Base-by-base conservation (phyloP, 2,113 vertebrate genomes). In the Hassar affinis region DNA sequence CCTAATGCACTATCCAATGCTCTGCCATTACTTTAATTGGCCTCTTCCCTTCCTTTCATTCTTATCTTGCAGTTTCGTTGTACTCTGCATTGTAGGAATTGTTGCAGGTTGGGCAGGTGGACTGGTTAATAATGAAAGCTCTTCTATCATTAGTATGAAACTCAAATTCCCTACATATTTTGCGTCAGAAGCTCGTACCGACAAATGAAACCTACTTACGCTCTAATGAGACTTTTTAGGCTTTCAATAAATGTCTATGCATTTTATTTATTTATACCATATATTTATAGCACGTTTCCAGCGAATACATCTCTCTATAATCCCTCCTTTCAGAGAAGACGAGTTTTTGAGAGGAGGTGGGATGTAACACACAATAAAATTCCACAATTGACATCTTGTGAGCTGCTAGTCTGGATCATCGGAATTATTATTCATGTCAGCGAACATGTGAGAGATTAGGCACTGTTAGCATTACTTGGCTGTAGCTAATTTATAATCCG, bases 101-200 rank as follows among this genome's bases (percentile, higher is more conserved):
- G 69, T 47, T 72, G 7, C 72, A 52, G n/a, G 72, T 75, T 51
- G 25, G n/a, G 2, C 4, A n/a, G 27, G 45, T 51, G 71, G 17
- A 2, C 6, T 75, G 47, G 14, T 75, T 75, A n/a, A 72, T 75
- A 75, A 51, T 18, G 15, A 51, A 75, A 52, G 45, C 47, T 75
- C 71, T 69, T 45, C 38, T 42, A n/a, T 45, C 20, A 75, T 75
- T 75, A 75, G 27, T 18, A 49, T n/a, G 45, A 68, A 68, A 45
- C 15, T 4, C 64, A 11, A 51, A 75, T 8, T 75, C 14, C n/a
- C 6, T 30, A 30, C n/a, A 30, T 27, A 30, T 75, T 30, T 75
- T 51, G n/a, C 47, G 30, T 51, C n/a, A 51, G 15, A 42, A 22
- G 66, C 25, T 35, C 20, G 62, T 38, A 1, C 62, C 1, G 18